These are phyloP conservation scores for Diplodus sargus DNA, from an alignment of 2,797 vertebrate genomes.

Conservation along the genomic window DNA sequence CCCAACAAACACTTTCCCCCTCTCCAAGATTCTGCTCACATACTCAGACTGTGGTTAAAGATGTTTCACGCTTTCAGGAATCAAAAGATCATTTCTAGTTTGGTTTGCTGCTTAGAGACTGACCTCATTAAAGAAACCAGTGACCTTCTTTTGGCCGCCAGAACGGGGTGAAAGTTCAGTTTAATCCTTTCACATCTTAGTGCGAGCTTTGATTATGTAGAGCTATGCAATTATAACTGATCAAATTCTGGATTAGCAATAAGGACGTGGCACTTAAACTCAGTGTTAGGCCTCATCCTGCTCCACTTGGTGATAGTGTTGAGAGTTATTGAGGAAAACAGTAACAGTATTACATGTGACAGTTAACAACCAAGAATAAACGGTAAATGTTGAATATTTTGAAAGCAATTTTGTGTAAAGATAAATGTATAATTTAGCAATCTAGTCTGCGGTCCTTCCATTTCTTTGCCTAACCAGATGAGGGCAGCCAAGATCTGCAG, in stretches of 20 bases:
- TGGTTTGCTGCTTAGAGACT: constrained; percentile 22
- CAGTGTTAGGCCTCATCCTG: constrained; percentile 15
- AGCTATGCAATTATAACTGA: constrained; percentile 34
- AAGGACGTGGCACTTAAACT: constrained; percentile 4
- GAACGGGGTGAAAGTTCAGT: constrained; percentile 26
- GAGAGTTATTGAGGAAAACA: background rate
- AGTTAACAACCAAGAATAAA: background rate
- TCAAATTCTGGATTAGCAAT: constrained; percentile 39
- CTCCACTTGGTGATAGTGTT: constrained; percentile 18
- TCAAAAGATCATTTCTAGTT: constrained; percentile 24
- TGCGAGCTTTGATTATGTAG: constrained; percentile 17
- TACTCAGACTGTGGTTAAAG: constrained; percentile 7
- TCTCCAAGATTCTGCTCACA: constrained; percentile 1
- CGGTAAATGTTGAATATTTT: background rate
- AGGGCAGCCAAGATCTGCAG: constrained; percentile 62
- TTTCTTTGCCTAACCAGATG: constrained; percentile 60
- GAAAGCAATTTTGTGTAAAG: background rate
- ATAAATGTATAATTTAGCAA: background rate
- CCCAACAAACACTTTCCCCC: background rate
- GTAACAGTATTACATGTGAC: background rate
- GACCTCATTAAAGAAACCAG: constrained; percentile 39
- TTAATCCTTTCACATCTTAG: constrained; percentile 30
- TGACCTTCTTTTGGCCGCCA: constrained; percentile 29
- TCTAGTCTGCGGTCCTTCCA: background rate
- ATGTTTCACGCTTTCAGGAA: constrained; percentile 12